Base-by-base conservation (phyloP, 1,140 invertebrate genomes). In the Oryctes rhinoceros region DNA sequence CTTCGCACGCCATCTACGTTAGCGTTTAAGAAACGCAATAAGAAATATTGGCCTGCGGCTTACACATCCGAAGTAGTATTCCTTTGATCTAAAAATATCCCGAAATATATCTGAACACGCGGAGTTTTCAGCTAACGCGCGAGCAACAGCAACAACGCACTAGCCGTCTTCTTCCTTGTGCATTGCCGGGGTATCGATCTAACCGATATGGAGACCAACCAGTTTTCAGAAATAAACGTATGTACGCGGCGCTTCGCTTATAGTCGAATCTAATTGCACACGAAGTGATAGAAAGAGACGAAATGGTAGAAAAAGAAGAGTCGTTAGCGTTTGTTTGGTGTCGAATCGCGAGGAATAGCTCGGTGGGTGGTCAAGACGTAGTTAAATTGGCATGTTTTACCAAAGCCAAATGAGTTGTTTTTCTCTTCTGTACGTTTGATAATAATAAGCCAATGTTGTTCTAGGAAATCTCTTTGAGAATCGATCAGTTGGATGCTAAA, bases 31-130 rank as follows among this genome's bases (percentile, higher is more conserved):
- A 59, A 59, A 18, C 53, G 13, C 13, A 13, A 18, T 59, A 59
- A 59, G 39, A 44, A 18, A 18, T 59, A 59, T n/a, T 59, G 18
- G 53, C 53, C 15, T 24, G 65, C 24, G 24, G 20, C 20, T 20
- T 62, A 15, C 13, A 62, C 53, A 20, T 62, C 53, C 13, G 0
- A n/a, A 62, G 53, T 62, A 15, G 65, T 71, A 71, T 71, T 71
- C 65, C 65, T 71, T 71, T 71, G 65, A 71, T 71, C 65, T 71
- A 71, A 71, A 71, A 71, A 71, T 71, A 71, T 71, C 65, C 65
- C 13, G 20, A 71, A 71, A 35, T 13, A 35, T 37, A 71, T 71
- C 20, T 20, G 35, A 18, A 35, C 65, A 15, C 20, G 20, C 20
- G 20, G 7, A 1, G 13, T 24, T 11, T 15, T 15, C 24, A 24